Conservation (phyloP, 2,797 vertebrate species). For the Bufotes viridis region DNA sequence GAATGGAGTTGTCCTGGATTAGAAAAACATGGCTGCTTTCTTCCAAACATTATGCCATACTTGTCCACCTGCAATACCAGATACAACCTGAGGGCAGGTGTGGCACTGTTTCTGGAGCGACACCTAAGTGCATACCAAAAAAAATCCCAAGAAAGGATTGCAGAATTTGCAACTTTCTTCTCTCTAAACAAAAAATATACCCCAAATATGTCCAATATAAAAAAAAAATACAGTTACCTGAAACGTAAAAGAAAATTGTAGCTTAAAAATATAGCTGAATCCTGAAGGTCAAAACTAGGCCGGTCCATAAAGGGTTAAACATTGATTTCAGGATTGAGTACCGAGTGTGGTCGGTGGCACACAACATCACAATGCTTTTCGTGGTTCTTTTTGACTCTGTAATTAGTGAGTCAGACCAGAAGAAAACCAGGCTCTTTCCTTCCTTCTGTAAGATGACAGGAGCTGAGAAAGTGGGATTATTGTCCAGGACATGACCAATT, state of each 20-base stretch:
- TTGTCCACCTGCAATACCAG: no score
- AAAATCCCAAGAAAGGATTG: no score
- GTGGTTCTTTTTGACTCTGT: conserved; percentile 16
- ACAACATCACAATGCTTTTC: background rate
- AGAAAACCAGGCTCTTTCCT: background rate
- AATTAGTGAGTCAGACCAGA: conserved; percentile 22
- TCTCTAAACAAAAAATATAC: background rate
- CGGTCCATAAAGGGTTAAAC: background rate
- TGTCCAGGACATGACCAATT: background rate
- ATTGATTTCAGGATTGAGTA: no score
- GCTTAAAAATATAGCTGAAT: background rate
- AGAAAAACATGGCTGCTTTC: no score
- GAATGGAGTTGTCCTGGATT: no score
- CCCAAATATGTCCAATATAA: background rate
- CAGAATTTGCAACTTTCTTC: background rate
- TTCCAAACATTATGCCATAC: no score
- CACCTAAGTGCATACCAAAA: no score
- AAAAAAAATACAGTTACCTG: no score
- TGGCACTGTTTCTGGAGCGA: no score
- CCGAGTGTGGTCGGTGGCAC: background rate
- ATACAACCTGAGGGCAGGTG: no score
- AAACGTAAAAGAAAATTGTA: background rate
- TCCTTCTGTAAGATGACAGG: background rate
- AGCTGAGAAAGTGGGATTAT: background rate
- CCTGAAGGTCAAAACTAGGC: background rate